Conservation (phyloP, 1,140 invertebrate species). For the Phortica variegata region DNA sequence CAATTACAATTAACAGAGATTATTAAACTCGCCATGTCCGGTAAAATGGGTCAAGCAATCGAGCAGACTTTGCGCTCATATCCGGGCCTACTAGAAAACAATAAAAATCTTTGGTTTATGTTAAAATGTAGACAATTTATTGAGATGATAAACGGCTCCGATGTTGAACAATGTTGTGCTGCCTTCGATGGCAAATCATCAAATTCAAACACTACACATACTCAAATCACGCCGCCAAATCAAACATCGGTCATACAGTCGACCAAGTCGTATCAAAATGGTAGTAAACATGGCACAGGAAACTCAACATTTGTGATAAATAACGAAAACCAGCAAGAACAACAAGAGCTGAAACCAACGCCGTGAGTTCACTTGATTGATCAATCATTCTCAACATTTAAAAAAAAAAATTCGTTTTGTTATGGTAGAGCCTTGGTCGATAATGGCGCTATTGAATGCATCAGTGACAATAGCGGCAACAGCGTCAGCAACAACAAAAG, state of each 20-base stretch:
- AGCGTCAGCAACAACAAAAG: not conserved
- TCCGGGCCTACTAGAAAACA: slow-evolving; percentile 85
- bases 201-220: slow-evolving; percentile 35
- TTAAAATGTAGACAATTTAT: slow-evolving; percentile 97
- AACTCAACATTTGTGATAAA: slow-evolving; percentile 61
- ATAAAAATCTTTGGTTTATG: slow-evolving; percentile 89
- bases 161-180: slow-evolving; percentile 68
- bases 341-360: slow-evolving; percentile 29
- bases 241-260: slow-evolving; percentile 76
- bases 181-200: slow-evolving; percentile 48
- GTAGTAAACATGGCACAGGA: slow-evolving; percentile 57
- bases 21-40: slow-evolving; percentile 86
- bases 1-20: slow-evolving; percentile 72
- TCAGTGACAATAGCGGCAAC: too few relatives aligned
- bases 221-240: slow-evolving; percentile 52
- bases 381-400: too few relatives aligned
- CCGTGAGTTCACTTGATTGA: slow-evolving; percentile 24
- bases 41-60: slow-evolving; percentile 93
- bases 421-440: not conserved
- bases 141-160: slow-evolving; percentile 87
- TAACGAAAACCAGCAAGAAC: slow-evolving; percentile 37
- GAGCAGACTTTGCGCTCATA: slow-evolving; percentile 85
- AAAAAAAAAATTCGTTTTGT: not conserved
- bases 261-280: slow-evolving; percentile 66
- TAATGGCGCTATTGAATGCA: too few relatives aligned